Conservation (phyloP, 2,113 vertebrate genomes). For the Glaucomys volans region DNA sequence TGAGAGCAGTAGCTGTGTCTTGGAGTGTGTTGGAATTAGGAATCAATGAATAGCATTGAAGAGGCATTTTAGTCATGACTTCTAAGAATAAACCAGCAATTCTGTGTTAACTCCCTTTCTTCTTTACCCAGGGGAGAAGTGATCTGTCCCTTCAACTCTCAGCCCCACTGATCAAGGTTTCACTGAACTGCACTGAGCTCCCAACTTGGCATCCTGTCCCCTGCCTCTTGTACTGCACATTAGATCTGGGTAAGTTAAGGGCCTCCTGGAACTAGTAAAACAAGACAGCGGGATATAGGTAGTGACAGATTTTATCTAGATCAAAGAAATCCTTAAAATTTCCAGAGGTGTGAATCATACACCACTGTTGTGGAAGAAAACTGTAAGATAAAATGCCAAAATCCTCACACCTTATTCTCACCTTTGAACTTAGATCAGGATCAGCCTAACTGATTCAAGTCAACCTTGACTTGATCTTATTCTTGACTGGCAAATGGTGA, state of each 20-base stretch:
- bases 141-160: background rate
- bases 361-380: background rate
- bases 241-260: conserved; percentile 59
- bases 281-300: background rate
- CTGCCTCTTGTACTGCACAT: background rate
- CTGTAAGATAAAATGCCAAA: background rate
- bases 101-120: background rate
- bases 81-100: background rate
- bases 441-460: background rate
- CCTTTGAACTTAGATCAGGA: background rate
- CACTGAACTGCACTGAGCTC: background rate
- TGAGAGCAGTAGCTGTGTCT: background rate
- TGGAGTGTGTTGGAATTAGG: background rate
- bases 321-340: background rate
- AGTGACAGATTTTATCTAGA: background rate
- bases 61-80: background rate
- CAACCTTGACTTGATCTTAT: background rate
- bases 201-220: background rate
- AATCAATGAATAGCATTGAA: background rate
- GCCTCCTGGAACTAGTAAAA: background rate
- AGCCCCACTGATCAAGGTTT: background rate
- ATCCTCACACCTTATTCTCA: background rate
- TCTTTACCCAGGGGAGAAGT: background rate
- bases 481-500: background rate
- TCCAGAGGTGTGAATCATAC: background rate